Conservation (phyloP, 2,888 invertebrate genomes). For the Hemistola chrysoprasaria region DNA sequence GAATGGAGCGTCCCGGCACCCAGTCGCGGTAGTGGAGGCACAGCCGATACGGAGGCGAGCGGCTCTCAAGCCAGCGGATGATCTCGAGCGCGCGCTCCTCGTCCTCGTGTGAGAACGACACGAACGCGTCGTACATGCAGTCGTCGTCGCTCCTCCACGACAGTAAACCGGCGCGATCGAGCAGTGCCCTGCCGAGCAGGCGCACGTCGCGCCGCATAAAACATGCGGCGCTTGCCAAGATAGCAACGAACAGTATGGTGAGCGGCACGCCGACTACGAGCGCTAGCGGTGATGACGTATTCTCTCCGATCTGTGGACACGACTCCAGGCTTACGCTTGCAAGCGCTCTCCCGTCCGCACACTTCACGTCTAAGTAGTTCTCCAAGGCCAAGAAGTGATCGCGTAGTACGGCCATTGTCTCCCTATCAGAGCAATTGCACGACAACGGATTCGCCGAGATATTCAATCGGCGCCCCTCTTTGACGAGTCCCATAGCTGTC, state of each 20-base stretch:
- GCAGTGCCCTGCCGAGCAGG: conserved; percentile 27
- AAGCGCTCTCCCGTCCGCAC: conserved; percentile 6
- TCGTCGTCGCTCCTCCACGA: conserved; percentile 29
- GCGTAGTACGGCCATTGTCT: background rate
- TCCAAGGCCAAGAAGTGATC: background rate
- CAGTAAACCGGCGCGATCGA: conserved; percentile 28
- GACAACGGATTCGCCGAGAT: conserved; percentile 20
- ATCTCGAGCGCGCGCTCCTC: conserved; percentile 86
- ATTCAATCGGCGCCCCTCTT: background rate
- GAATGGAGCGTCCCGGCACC: conserved; percentile 43
- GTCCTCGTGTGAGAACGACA: conserved; percentile 91
- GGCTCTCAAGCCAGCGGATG: conserved; percentile 83
- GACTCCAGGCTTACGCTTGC: conserved; percentile 6
- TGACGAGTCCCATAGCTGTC: conserved; percentile 5
- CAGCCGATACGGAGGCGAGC: conserved; percentile 71
- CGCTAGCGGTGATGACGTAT: no score
- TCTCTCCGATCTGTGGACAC: background rate
- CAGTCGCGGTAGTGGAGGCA: conserved; percentile 90
- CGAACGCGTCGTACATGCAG: conserved; percentile 88
- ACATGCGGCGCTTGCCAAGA: no score
- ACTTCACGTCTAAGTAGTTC: conserved; percentile 1
- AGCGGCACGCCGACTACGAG: conserved; percentile 6
- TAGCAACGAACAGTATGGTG: conserved; percentile 23
- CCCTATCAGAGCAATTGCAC: conserved; percentile 15
- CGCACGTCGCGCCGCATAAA: conserved; percentile 14